Base-by-base conservation (phyloP, 1,140 invertebrate genomes). In the Apis cerana region DNA sequence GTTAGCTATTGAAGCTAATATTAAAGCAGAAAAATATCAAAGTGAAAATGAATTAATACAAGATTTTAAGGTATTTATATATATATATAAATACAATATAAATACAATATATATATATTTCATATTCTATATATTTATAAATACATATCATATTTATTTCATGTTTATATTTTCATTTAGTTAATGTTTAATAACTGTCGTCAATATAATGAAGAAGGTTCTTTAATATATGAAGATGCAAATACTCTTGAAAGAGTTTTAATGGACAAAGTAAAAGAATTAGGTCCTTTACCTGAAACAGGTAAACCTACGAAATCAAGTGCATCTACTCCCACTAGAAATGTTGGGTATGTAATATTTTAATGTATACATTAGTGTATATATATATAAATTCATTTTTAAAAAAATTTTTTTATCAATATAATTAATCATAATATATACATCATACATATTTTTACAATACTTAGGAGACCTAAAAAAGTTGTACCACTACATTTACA, bases 151-250 rank as follows among this genome's bases (percentile, higher is more conserved):
- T 69, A 68, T 72, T 76, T 21, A 50, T 23, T 59, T 64, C 2
- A 33, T 33, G 2, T 33, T 33, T 58, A 56, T 15, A 17, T 23
- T 15, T 83, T 86, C 72, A 96, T 91, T 88, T 95, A 96, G 82
- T 94, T 98, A 21, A 99, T 99, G 98, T 99, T 99, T 93, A 96
- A 96, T 72, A 99, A 99, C 94, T 99, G 98, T 90, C 96, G 98
- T 0, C 97, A 98, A 89, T 99, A 98, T 92, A 99, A 99, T 92
- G 98, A 99, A 94, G 98, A 99, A 94, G 97, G 97, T 50, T 99
- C 98, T 0, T 96, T 97, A 88, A 99, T 99, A 88, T 99, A 98
- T 89, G 97, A 98, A 90, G 98, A 99, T 95, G 98, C 98, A 1
- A 97, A 97, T 91, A 96, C 96, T 52, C 93, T 99, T 48, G 98